Evolutionary conservation across 2,888 invertebrate species (phyloP).

Genomic region (Autographa pulchrina): DNA sequence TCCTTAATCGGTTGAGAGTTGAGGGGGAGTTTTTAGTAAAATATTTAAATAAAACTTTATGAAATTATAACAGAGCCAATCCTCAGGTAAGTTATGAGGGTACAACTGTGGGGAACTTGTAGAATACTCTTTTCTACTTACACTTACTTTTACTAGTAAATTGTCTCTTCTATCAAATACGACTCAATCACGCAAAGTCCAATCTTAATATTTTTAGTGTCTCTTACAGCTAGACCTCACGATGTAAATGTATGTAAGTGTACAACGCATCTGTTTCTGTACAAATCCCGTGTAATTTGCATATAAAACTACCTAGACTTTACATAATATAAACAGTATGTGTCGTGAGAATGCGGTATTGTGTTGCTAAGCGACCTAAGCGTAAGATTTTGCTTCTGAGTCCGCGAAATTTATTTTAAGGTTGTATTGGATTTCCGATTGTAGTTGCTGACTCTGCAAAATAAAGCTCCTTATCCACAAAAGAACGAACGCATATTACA

Average conservation of each 20-base stretch:
- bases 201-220: background rate
- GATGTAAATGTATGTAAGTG: background rate
- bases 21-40: no score
- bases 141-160: no score
- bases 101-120: no score
- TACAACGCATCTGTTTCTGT: background rate
- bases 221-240: background rate
- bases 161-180: no score
- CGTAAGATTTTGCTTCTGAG: background rate
- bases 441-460: background rate
- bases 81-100: no score
- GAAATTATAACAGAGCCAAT: no score
- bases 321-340: background rate
- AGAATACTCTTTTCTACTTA: no score
- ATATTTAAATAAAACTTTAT: no score
- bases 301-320: background rate
- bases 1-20: no score
- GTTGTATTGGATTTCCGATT: background rate
- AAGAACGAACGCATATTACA: no score
- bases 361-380: background rate
- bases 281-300: constrained; percentile 3
- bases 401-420: background rate
- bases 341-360: background rate
- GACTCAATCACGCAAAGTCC: background rate
- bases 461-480: no score